Conservation (phyloP, 1,140 invertebrate genomes). For the Heterodera carotae region DNA sequence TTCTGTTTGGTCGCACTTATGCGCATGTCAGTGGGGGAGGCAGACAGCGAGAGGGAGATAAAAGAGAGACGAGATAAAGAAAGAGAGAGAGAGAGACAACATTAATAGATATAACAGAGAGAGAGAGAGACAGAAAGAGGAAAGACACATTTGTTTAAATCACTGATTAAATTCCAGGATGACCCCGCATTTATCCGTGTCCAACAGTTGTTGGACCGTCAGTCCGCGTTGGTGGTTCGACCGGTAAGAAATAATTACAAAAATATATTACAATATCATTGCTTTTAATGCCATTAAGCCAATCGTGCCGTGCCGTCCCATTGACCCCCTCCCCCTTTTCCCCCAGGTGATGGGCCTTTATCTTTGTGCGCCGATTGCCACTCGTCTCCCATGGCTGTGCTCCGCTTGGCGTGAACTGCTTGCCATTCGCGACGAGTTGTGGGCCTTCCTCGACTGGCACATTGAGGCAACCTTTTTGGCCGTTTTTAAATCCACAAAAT, state of each 20-base stretch:
- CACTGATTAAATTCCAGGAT: too few relatives aligned
- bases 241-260: slow-evolving; percentile 35
- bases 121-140: too few relatives aligned
- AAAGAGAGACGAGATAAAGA: not conserved
- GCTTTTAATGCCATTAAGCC: too few relatives aligned
- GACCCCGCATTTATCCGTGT: slow-evolving; percentile 50
- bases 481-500: slow-evolving; percentile 15
- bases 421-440: slow-evolving; percentile 49
- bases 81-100: not conserved
- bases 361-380: slow-evolving; percentile 51
- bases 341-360: slow-evolving; percentile 56
- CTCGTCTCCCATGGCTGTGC: slow-evolving; percentile 57
- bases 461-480: slow-evolving; percentile 49
- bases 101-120: too few relatives aligned
- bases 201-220: slow-evolving; percentile 55
- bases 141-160: too few relatives aligned
- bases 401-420: slow-evolving; percentile 52
- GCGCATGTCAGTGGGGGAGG: slow-evolving; percentile 52
- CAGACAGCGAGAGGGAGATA: too few relatives aligned
- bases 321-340: not conserved
- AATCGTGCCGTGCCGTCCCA: too few relatives aligned
- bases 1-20: slow-evolving; percentile 60
- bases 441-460: slow-evolving; percentile 54
- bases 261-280: too few relatives aligned
- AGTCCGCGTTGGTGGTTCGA: slow-evolving; percentile 56